phyloP scores from a whole-genome alignment of 2,113 vertebrate genomes.

The Oreochromis tanganicae region DNA sequence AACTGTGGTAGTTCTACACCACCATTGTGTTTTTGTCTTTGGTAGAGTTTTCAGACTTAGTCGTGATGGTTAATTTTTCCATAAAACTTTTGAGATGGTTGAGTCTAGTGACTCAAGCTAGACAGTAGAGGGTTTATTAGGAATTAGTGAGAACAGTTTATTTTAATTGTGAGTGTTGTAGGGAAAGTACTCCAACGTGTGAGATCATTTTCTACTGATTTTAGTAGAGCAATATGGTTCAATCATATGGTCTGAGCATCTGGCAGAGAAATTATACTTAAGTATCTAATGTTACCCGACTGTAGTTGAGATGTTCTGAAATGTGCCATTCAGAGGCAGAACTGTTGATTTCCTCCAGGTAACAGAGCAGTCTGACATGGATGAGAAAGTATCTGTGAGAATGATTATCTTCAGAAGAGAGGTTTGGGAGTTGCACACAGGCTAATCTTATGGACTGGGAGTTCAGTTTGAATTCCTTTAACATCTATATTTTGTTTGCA shows the following conservation, averaged over 20 bases:
- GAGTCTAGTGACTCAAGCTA: not conserved
- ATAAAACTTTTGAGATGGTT: not conserved
- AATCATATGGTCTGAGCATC: not conserved
- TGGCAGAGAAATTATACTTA: not conserved
- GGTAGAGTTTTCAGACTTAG: not conserved
- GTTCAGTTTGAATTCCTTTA: not conserved
- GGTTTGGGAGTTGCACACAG: not conserved
- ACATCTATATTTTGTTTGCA: not conserved
- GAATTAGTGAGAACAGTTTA: not conserved
- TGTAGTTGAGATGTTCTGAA: not conserved
- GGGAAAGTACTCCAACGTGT: not conserved
- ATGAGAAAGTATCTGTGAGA: not conserved
- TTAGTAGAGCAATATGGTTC: not conserved
- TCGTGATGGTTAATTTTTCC: not conserved
- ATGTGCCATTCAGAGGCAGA: not conserved
- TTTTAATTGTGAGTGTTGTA: not conserved
- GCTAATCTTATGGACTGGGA: not conserved
- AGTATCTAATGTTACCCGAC: not conserved
- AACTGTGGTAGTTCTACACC: not conserved
- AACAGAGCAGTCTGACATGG: not conserved
- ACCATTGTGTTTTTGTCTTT: not conserved
- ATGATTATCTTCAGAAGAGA: not conserved
- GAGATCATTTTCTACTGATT: not conserved
- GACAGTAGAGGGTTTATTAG: not conserved
- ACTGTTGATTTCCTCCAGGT: not conserved